Evolutionary conservation across 1,140 invertebrate genomes (phyloP).

Genomic region (Nixonia krombeini): DNA sequence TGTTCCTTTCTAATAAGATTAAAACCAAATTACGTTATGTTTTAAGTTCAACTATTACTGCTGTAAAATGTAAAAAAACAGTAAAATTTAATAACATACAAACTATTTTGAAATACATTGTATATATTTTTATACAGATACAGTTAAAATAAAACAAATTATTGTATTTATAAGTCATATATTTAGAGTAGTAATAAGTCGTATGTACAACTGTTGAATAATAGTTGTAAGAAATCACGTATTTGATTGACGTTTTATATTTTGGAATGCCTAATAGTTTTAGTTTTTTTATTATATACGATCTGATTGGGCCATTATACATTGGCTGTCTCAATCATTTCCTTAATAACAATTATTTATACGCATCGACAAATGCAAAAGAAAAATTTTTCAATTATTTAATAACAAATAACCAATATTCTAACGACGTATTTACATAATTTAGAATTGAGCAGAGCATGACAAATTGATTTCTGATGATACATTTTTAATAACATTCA

Average conservation of each 20-base stretch:
- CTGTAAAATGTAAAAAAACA: conserved; percentile 1
- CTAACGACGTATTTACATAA: conserved; percentile 18
- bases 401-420: conserved; percentile 11
- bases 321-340: conserved; percentile 61
- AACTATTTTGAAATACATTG: too few species aligned
- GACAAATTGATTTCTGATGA: conserved; percentile 10
- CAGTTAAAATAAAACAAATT: background rate
- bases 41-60: too few species aligned
- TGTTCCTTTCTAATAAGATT: too few species aligned
- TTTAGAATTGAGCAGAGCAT: conserved; percentile 18
- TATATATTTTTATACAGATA: too few species aligned
- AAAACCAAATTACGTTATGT: too few species aligned
- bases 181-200: conserved; percentile 59
- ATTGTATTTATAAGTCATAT: conserved; percentile 26
- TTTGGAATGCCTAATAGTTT: conserved; percentile 66
- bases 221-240: conserved; percentile 56
- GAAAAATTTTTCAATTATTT: conserved; percentile 4
- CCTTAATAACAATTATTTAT: conserved; percentile 21
- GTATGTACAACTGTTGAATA: conserved; percentile 66
- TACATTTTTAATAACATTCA: conserved; percentile 22
- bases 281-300: conserved; percentile 46
- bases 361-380: too few species aligned
- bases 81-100: too few species aligned
- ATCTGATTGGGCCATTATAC: conserved; percentile 49
- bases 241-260: conserved; percentile 58